These are phyloP conservation scores for Spea multiplicata DNA, from an alignment of 2,113 vertebrate genomes.

Conservation along the genomic window DNA sequence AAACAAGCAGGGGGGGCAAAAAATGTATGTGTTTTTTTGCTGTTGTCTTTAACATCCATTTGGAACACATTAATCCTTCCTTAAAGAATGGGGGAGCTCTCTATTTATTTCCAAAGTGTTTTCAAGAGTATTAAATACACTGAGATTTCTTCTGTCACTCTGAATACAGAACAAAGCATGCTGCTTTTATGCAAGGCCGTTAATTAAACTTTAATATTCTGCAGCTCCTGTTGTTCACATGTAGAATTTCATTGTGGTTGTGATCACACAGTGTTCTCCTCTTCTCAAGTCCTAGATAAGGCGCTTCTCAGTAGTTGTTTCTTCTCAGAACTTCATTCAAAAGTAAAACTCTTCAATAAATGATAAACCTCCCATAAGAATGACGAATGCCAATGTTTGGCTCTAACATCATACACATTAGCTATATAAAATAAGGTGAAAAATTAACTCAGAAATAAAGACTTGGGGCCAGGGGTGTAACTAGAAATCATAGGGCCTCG, in stretches of 20 bases:
- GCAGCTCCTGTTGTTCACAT: slow-evolving; percentile 14
- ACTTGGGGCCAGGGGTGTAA: no score
- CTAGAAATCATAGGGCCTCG: no score
- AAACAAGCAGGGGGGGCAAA: no score
- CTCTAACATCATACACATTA: not conserved
- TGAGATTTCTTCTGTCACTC: not conserved
- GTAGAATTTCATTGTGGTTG: slow-evolving; percentile 24
- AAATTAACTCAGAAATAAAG: no score
- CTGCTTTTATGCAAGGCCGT: slow-evolving; percentile 28
- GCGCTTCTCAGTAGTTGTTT: not conserved
- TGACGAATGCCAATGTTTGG: not conserved
- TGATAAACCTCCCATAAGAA: slow-evolving; percentile 8
- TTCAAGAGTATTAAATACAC: no score
- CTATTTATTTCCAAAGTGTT: no score
- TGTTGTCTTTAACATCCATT: no score
- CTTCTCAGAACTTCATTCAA: slow-evolving; percentile 7
- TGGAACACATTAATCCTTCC: no score
- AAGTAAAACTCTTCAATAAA: slow-evolving; percentile 33
- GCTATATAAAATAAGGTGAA: no score
- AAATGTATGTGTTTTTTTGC: no score
- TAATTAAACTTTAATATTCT: slow-evolving; percentile 30
- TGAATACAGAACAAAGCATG: not conserved
- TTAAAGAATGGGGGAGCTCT: no score
- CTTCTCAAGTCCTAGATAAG: slow-evolving; percentile 13
- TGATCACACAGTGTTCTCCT: slow-evolving; percentile 8